Evolutionary conservation across 1,140 invertebrate genomes (phyloP).

Genomic region (Hyles vespertilio): DNA sequence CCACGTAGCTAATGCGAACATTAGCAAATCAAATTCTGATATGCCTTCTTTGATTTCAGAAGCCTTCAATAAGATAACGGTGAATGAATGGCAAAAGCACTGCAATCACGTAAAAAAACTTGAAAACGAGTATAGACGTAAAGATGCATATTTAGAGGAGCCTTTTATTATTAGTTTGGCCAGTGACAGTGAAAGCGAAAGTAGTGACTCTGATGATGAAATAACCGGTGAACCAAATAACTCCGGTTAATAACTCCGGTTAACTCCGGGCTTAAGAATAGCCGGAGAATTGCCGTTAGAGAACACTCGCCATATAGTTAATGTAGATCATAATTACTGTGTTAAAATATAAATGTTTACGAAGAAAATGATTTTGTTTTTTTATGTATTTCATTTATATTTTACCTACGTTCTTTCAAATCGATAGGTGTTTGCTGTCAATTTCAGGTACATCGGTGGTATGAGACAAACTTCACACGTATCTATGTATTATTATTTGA

Average conservation of each 20-base stretch:
- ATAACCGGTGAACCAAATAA: slow-evolving; percentile 6
- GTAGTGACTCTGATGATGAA: slow-evolving; percentile 7
- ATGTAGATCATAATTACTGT: slow-evolving; percentile 5
- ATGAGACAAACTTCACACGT: neutral
- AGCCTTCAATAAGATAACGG: slow-evolving; percentile 4
- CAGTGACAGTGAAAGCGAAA: slow-evolving; percentile 6
- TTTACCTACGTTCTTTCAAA: slow-evolving; percentile 1
- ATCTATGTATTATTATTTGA: slow-evolving; percentile 2
- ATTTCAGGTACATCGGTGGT: neutral
- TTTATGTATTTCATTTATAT: slow-evolving; percentile 3
- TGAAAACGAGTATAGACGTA: slow-evolving; percentile 2
- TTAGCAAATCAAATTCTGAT: too few relatives aligned
- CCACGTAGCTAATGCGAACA: neutral
- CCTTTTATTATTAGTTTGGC: slow-evolving; percentile 4
- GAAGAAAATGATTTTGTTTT: slow-evolving; percentile 1
- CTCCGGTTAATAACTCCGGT: too few relatives aligned
- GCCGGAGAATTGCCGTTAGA: neutral
- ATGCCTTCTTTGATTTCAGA: slow-evolving; percentile 4
- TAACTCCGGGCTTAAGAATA: slow-evolving; percentile 1
- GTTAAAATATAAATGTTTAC: neutral
- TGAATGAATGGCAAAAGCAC: slow-evolving; percentile 7
- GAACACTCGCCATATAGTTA: neutral
- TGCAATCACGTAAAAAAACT: slow-evolving; percentile 7
- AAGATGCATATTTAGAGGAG: slow-evolving; percentile 3
- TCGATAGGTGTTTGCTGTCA: neutral